Evolutionary conservation across 2,888 invertebrate genomes (phyloP).

Genomic region (Cyrtodaria siliqua): DNA sequence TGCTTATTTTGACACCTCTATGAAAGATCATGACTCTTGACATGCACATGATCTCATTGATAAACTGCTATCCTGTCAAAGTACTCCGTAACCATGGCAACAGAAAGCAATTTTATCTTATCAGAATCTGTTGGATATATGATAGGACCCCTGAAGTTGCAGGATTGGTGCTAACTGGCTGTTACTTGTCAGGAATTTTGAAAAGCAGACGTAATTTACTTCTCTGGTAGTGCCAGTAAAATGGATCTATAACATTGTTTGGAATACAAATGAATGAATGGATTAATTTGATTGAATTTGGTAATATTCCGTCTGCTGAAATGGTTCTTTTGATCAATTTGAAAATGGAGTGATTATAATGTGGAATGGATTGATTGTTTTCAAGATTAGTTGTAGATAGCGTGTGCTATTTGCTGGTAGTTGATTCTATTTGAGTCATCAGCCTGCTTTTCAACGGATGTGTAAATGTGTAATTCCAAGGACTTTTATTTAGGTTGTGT

Average conservation of each 20-base stretch:
- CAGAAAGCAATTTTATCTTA: conserved; percentile 60
- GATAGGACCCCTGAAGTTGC: conserved; percentile 55
- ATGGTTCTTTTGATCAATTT: not conserved
- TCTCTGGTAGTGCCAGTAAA: not conserved
- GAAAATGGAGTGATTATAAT: no score
- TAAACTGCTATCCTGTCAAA: conserved; percentile 53
- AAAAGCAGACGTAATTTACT: conserved; percentile 16
- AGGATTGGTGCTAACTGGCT: conserved; percentile 28
- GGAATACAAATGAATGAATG: not conserved
- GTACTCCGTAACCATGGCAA: conserved; percentile 55
- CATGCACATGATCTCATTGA: conserved; percentile 38
- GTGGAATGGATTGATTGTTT: no score
- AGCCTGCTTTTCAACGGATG: no score
- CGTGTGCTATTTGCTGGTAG: no score
- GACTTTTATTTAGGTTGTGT: no score
- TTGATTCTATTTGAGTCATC: no score
- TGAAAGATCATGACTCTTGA: conserved; percentile 31
- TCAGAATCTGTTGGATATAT: conserved; percentile 58
- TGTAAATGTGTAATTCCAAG: no score
- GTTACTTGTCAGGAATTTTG: conserved; percentile 7
- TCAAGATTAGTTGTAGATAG: no score
- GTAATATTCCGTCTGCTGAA: no score
- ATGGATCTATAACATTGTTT: not conserved
- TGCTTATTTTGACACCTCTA: no score
- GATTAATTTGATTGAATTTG: no score